These are phyloP conservation scores for Alouatta palliata DNA, from an alignment of 2,113 vertebrate species.

Conservation along the genomic window DNA sequence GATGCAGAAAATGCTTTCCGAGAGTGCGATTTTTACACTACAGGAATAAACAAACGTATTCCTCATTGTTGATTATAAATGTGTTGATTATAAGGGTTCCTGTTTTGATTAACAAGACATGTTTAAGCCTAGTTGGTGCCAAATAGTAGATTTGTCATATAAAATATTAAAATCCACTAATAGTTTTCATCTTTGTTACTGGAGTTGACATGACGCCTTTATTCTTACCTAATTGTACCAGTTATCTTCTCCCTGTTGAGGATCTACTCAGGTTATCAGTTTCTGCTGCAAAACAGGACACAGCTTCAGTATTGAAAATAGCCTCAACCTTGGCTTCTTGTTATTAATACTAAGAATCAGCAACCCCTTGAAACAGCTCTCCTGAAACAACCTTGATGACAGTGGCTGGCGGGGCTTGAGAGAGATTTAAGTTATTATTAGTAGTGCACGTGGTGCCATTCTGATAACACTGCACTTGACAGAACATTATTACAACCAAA, in stretches of 20 bases:
- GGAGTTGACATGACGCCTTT: not conserved
- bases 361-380: conserved; percentile 23
- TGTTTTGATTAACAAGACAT: no score
- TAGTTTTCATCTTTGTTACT: not conserved
- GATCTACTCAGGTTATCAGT: not conserved
- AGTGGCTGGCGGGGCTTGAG: not conserved
- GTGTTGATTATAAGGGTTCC: no score
- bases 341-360: conserved; percentile 9
- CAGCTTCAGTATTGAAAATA: not conserved
- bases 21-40: no score
- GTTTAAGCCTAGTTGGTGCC: no score
- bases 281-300: not conserved
- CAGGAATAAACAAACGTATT: no score
- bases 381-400: not conserved
- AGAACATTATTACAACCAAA: conserved; percentile 7
- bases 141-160: no score
- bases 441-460: not conserved
- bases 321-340: not conserved
- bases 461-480: not conserved
- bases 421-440: conserved; percentile 48
- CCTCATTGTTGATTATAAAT: no score
- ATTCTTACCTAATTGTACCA: not conserved
- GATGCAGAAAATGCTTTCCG: no score
- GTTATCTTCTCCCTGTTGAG: not conserved
- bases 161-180: no score